Evolutionary conservation across 2,113 vertebrate species (phyloP).

Genomic region (Pseudorhombus dupliciocellatus): DNA sequence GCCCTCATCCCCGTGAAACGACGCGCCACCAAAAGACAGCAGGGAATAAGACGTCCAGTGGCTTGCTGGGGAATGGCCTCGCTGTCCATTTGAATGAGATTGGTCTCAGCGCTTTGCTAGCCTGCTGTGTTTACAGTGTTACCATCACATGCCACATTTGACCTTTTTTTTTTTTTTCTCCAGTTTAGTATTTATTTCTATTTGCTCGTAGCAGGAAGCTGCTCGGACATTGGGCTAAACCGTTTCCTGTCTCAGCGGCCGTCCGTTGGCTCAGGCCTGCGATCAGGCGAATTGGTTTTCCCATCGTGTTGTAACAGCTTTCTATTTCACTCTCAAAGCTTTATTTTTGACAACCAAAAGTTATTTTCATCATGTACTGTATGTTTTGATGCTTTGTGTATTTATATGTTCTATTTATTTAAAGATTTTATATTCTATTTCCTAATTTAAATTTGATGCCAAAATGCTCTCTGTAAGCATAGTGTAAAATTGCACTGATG

Average conservation of each 20-base stretch:
- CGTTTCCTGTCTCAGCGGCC: conserved; percentile 25
- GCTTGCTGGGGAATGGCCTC: conserved; percentile 68
- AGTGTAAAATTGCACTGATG: conserved; percentile 75
- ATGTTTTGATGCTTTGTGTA: conserved; percentile 75
- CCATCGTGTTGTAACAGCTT: conserved; percentile 59
- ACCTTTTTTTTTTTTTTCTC: conserved; percentile 58
- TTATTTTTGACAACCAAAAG: conserved; percentile 80
- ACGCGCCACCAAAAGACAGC: conserved; percentile 67
- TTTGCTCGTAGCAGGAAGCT: conserved; percentile 69
- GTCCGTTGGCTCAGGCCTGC: conserved; percentile 32
- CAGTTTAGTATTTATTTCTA: conserved; percentile 57
- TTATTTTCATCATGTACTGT: conserved; percentile 78
- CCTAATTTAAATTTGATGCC: conserved; percentile 74
- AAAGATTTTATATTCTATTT: conserved; percentile 72
- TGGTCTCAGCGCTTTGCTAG: conserved; percentile 88
- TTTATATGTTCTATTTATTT: conserved; percentile 74
- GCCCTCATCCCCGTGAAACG: conserved; percentile 61
- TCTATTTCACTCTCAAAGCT: conserved; percentile 71
- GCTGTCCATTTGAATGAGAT: conserved; percentile 78
- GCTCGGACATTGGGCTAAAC: conserved; percentile 59
- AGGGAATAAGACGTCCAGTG: conserved; percentile 66
- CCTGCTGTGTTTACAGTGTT: conserved; percentile 82
- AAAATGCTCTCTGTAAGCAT: conserved; percentile 73
- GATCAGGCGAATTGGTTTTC: conserved; percentile 50
- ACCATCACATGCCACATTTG: conserved; percentile 76